Base-by-base conservation (phyloP, 2,888 invertebrate genomes). In the Sinodicranocentrus sp. region DNA sequence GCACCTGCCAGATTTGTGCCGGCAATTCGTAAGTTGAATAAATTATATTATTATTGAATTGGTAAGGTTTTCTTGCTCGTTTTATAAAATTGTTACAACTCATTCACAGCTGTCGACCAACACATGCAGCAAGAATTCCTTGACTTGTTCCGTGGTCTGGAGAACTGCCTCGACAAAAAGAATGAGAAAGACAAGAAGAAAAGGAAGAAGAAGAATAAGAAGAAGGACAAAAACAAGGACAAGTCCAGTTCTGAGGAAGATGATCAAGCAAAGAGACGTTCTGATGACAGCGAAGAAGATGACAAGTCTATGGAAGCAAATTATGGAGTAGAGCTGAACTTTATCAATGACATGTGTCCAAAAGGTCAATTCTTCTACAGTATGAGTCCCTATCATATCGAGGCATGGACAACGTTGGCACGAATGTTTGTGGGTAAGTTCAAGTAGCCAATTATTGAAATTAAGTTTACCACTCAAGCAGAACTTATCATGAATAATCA, bases 61-160 rank as follows among this genome's bases (percentile, higher is more conserved):
- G 19, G 13, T 25, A 57, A 39, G 13, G 8, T 25, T 57, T 6
- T 13, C n/a, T 25, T 5, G 25, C 25, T 23, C 19, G n/a, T 8
- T 1, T 52, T n/a, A n/a, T 63, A 39, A 33, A 8, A 19, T 28
- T 28, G 28, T 59, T 33, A 33, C 15, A 48, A 48, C 5, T 39
- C 39, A 39, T 39, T 39, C 28, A 6, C 15, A 83, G 82, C 75
- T 15, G 71, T 65, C 8, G 82, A 83, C 21, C 76, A 23, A 39
- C 59, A 76, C 10, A 54, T 83, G 65, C 83, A 77, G 21, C 61
- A 33, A 54, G 83, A 83, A 33, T 83, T 83, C 21, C 25, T 77
- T 13, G 67, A 83, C 15, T 26, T 83, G 44, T 83, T 83, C 78
- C 76, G 71, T 5, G 72, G 76, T 1, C 1, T 77, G 15, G 76